Evolutionary conservation across 2,888 invertebrate genomes (phyloP).

Genomic region (Polymixis flavicincta): DNA sequence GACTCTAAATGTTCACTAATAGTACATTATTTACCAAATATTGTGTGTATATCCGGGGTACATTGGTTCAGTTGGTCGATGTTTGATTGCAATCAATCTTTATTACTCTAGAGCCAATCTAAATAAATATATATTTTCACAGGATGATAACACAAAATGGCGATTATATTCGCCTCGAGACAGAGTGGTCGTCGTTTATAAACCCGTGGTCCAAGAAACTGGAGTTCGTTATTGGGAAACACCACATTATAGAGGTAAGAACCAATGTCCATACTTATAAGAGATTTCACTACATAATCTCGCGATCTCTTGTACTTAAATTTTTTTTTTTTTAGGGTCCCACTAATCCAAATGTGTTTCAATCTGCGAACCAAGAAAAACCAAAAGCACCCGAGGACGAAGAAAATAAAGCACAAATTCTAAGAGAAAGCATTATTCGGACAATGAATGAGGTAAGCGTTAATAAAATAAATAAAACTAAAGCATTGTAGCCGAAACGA

Average conservation of each 20-base stretch:
- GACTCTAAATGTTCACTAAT: background rate
- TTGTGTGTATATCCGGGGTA: background rate
- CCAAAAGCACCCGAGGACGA: conserved; percentile 91
- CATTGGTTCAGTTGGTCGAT: background rate
- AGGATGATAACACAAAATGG: conserved; percentile 96
- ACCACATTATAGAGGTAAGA: conserved; percentile 93
- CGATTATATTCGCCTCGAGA: conserved; percentile 95
- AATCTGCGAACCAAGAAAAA: conserved; percentile 77
- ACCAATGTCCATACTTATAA: background rate
- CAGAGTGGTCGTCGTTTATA: conserved; percentile 97
- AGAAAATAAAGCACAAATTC: conserved; percentile 90
- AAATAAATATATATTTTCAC: conserved; percentile 64
- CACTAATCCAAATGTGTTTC: conserved; percentile 94
- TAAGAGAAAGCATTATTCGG: conserved; percentile 92
- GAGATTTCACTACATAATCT: background rate
- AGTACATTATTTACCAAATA: background rate
- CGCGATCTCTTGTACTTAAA: background rate
- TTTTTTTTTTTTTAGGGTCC: conserved; percentile 91
- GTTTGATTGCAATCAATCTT: conserved; percentile 12
- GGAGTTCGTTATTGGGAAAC: conserved; percentile 97
- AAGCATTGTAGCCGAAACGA: background rate
- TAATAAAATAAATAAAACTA: too few species aligned
- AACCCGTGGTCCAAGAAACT: conserved; percentile 98
- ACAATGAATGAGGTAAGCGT: conserved; percentile 92
- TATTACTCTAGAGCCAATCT: background rate